Evolutionary conservation across 1,140 invertebrate species (phyloP), one percentile per base, ranked within the genome.

Genomic region (Temnothorax nylanderi): DNA sequence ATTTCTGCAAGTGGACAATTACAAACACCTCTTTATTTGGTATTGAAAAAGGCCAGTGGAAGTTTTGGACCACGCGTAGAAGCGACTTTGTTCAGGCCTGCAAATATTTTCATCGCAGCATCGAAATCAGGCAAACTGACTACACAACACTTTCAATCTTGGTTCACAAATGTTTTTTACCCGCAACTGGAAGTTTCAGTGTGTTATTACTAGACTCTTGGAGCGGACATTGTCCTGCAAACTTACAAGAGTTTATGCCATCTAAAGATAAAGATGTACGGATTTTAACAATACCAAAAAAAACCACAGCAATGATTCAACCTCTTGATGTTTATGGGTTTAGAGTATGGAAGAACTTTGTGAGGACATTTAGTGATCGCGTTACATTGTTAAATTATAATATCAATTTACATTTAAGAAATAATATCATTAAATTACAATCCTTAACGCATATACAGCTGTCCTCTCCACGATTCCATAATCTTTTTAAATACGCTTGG

Each of bases 311-410:
- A 41, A 69, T 77, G 21, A 85, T 87, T 62, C 89, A 88, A 72
- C 54, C 85, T 32, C 54, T 88, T 26, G 87, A 90, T 72, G 78
- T 90, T 32, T 80, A 81, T 58, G 67, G 78, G 16, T 89, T 89
- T 49, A 58, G 71, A 21, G 16, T 84, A 62, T 86, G 86, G 67
- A 86, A 89, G 37, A 90, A 86, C 56, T 80, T 85, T 71, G n/a
- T 74, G n/a, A 62, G 47, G 18, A 44, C 51, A 56, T 85, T 88
- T 37, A 88, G 58, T 13, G 67, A 89, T 81, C 18, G 54, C 4
- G 60, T 88, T 18, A 13, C 72, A 4, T 32, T 74, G 16, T 62
- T 54, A 7, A 41, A 41, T 1, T 41, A 41, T 8, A 5, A 41
- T 41, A 41, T 41, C 8, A 8, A 41, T 41, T 41, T 41, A 41